Evolutionary conservation across 2,797 vertebrate genomes (phyloP).

Genomic region (Gymnoscopelus microlampas): DNA sequence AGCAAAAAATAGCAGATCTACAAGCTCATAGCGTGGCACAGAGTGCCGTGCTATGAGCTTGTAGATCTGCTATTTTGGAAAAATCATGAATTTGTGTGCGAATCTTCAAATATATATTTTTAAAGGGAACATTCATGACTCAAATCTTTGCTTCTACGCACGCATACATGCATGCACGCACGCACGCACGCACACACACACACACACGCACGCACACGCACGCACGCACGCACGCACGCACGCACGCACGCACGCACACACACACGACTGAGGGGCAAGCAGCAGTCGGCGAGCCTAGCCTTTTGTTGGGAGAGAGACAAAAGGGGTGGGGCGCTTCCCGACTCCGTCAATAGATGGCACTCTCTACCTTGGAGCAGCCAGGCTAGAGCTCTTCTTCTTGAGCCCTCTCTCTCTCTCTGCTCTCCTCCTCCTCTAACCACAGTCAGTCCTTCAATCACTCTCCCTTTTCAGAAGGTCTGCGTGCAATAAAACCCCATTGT

Average conservation of each 20-base stretch:
- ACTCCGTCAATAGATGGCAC: constrained; percentile 97
- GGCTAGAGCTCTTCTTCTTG: not conserved
- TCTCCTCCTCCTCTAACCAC: not conserved
- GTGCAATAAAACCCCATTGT: constrained; percentile 80
- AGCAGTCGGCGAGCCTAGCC: constrained; percentile 43
- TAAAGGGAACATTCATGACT: too few relatives aligned
- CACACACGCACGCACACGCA: not conserved
- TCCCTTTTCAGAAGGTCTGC: constrained; percentile 66
- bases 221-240: constrained; percentile 10
- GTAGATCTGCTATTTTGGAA: too few relatives aligned
- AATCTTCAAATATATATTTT: too few relatives aligned
- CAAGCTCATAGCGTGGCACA: too few relatives aligned
- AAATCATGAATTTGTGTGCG: too few relatives aligned
- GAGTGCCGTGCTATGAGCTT: too few relatives aligned
- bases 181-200: too few relatives aligned
- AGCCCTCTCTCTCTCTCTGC: not conserved
- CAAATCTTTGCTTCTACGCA: too few relatives aligned
- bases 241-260: not conserved
- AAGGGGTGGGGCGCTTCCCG: constrained; percentile 74
- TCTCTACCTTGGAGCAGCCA: constrained; percentile 89
- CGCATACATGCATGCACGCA: too few relatives aligned
- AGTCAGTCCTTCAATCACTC: constrained; percentile 71
- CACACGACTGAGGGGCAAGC: constrained; percentile 26
- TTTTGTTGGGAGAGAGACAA: constrained; percentile 73
- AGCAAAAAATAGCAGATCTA: too few relatives aligned